A percentile compares a stretch with the other conserved stretches of the same genome.
Conservation (phyloP, 2,888 invertebrate genomes). For the Leucania comma region DNA sequence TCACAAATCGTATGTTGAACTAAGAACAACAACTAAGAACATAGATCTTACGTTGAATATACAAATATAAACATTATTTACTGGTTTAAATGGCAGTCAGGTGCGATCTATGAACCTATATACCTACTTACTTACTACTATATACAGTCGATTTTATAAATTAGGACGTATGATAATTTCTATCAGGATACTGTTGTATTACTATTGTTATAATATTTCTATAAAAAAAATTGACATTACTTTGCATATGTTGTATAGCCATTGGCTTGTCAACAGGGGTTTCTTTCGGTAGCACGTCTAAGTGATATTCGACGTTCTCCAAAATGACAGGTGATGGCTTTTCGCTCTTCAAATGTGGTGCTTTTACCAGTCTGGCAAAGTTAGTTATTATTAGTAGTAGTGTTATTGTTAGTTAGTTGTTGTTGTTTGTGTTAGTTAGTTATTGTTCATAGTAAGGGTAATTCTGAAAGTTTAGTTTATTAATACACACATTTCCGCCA, state of each 20-base stretch:
- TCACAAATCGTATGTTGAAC: too few species aligned
- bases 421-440: neutral
- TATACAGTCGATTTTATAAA: neutral
- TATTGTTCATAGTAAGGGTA: neutral
- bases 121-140: too few species aligned
- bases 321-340: slow-evolving; percentile 68
- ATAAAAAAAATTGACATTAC: slow-evolving; percentile 8
- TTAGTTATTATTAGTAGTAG: too few species aligned
- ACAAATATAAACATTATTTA: too few species aligned
- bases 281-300: slow-evolving; percentile 62
- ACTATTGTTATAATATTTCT: neutral
- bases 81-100: too few species aligned
- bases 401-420: too few species aligned
- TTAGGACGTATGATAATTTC: neutral
- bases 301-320: slow-evolving; percentile 68
- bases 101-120: too few species aligned
- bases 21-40: too few species aligned
- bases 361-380: slow-evolving; percentile 69
- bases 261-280: slow-evolving; percentile 8
- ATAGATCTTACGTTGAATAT: too few species aligned
- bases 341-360: slow-evolving; percentile 70
- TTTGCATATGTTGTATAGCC: slow-evolving; percentile 67
- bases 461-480: slow-evolving; percentile 2
- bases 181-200: neutral
- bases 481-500: slow-evolving; percentile 72